Evolutionary conservation across 2,888 invertebrate genomes (phyloP).

Genomic region (Cryptus viduatorius): DNA sequence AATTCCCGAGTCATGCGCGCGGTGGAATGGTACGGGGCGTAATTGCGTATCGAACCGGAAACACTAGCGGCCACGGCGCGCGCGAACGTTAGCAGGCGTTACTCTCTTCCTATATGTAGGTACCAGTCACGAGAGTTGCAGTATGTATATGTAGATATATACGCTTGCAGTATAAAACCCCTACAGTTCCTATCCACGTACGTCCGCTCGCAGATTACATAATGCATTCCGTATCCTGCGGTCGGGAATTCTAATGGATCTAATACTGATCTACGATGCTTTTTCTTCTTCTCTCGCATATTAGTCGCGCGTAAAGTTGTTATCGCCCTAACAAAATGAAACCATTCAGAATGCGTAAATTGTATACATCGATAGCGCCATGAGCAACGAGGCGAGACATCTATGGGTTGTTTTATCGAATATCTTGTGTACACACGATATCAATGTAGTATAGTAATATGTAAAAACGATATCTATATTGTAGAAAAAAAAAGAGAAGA

Average conservation of each 20-base stretch:
- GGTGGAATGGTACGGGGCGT: constrained; percentile 66
- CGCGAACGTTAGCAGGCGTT: constrained; percentile 44
- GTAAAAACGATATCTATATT: no score
- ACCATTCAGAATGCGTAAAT: background rate
- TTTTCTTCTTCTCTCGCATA: constrained; percentile 33
- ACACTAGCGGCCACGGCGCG: constrained; percentile 32
- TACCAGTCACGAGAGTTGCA: constrained; percentile 54
- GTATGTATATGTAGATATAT: constrained; percentile 3
- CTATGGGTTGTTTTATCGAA: no score
- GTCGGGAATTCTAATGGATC: constrained; percentile 66
- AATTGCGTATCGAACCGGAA: constrained; percentile 73
- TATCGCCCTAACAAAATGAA: background rate
- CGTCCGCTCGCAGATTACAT: constrained; percentile 72
- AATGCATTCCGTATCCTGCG: constrained; percentile 71
- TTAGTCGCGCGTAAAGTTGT: background rate
- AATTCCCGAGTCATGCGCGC: constrained; percentile 51
- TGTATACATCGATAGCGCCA: no score
- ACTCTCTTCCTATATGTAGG: constrained; percentile 63
- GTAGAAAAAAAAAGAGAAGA: no score
- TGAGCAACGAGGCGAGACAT: no score
- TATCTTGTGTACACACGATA: no score
- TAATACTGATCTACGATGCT: constrained; percentile 55
- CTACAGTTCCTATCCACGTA: constrained; percentile 66
- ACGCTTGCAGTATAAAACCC: constrained; percentile 21
- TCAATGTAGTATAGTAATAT: no score